Conservation (phyloP, 2,797 vertebrate genomes). For the Neomorphus geoffroyi region DNA sequence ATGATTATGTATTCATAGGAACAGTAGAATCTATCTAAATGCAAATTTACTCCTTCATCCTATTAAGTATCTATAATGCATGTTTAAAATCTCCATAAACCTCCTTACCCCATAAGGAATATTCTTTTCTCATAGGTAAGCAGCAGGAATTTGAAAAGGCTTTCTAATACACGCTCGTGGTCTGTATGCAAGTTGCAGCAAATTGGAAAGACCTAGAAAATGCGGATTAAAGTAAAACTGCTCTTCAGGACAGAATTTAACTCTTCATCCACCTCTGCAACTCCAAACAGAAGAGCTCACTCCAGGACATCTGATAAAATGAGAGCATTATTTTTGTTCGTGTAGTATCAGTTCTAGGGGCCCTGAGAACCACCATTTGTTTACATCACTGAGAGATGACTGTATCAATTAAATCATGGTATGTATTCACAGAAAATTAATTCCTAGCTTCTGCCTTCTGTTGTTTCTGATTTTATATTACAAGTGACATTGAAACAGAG, state of each 20-base stretch:
- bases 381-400: background rate
- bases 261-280: background rate
- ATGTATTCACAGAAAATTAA: background rate
- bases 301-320: background rate
- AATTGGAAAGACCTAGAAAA: background rate
- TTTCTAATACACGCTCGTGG: background rate
- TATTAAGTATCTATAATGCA: background rate
- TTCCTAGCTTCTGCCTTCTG: background rate
- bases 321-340: too few species aligned
- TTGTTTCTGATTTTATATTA: background rate
- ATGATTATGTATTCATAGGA: background rate
- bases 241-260: background rate
- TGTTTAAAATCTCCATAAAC: slow-evolving; percentile 1
- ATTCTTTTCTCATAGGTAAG: slow-evolving; percentile 8
- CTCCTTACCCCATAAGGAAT: background rate
- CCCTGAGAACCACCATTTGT: background rate
- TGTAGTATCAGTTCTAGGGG: background rate
- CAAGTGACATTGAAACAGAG: background rate
- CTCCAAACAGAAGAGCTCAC: background rate
- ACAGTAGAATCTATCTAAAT: background rate
- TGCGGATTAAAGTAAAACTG: background rate
- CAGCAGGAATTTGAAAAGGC: background rate
- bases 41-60: slow-evolving; percentile 19
- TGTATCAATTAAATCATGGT: background rate
- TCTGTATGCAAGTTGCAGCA: background rate